A percentile compares a stretch with the other conserved stretches of the same genome.
phyloP scores from a whole-genome alignment of 2,888 invertebrate species.

The Dromius quadrimaculatus region DNA sequence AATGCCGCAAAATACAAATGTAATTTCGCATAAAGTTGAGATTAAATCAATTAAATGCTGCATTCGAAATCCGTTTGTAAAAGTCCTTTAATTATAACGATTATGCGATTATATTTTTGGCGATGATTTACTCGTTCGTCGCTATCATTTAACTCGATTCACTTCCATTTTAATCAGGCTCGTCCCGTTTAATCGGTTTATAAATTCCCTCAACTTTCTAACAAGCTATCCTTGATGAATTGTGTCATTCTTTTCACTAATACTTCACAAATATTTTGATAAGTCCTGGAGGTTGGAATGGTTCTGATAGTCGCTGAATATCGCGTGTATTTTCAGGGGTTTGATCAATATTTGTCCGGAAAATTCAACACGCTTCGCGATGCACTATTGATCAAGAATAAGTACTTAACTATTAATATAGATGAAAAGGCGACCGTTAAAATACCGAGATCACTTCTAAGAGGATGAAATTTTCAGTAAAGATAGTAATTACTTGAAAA shows the following conservation, averaged over 20 bases:
- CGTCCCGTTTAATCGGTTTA: constrained; percentile 33
- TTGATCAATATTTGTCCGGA: constrained; percentile 6
- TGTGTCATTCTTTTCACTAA: constrained; percentile 21
- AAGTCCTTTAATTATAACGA: constrained; percentile 45
- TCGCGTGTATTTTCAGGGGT: neutral
- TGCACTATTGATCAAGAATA: no score
- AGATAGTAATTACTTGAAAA: no score
- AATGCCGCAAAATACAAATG: no score
- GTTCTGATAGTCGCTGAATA: no score
- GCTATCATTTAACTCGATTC: constrained; percentile 28
- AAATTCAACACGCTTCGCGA: constrained; percentile 23
- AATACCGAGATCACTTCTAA: no score
- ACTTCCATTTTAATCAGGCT: constrained; percentile 28
- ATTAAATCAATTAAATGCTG: no score
- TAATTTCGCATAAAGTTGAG: no score
- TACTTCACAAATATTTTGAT: constrained; percentile 16
- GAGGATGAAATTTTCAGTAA: no score
- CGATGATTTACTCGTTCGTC: constrained; percentile 19
- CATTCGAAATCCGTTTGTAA: constrained; percentile 10
- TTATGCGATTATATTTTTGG: constrained; percentile 43
- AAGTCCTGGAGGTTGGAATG: neutral
- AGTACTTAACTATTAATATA: no score
- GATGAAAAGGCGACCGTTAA: no score
- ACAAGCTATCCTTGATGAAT: neutral
- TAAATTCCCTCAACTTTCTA: constrained; percentile 29